Conservation (phyloP, 2,113 vertebrate species). For the Dromiciops gliroides region DNA sequence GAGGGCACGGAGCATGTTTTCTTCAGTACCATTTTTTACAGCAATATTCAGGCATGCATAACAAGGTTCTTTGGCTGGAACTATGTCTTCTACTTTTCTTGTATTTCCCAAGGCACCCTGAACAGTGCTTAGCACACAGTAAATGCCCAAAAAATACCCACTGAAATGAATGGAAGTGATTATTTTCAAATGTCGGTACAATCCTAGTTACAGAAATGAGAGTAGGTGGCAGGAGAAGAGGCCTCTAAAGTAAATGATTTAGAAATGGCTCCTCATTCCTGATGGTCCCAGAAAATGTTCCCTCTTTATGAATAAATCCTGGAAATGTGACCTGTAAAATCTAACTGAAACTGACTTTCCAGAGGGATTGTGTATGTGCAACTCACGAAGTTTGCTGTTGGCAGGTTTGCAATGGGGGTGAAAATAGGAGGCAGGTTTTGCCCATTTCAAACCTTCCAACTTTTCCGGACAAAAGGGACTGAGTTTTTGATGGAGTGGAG, state of each 20-base stretch:
- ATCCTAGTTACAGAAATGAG: neutral
- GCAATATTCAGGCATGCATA: neutral
- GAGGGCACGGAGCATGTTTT: neutral
- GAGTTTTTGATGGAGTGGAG: neutral
- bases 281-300: slow-evolving; percentile 7
- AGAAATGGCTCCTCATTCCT: slow-evolving; percentile 12
- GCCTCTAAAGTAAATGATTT: neutral
- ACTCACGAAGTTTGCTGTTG: slow-evolving; percentile 55
- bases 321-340: slow-evolving; percentile 69
- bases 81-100: neutral
- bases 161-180: neutral
- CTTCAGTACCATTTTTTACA: neutral
- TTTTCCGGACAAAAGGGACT: neutral
- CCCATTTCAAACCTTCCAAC: neutral
- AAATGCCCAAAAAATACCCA: neutral
- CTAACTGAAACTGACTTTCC: slow-evolving; percentile 34
- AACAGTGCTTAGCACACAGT: neutral
- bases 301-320: slow-evolving; percentile 68
- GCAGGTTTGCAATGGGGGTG: slow-evolving; percentile 55
- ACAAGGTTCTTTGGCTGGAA: neutral
- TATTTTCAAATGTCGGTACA: neutral
- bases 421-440: slow-evolving; percentile 42
- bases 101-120: neutral
- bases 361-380: slow-evolving; percentile 48
- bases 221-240: neutral